These are phyloP conservation scores for Labrus mixtus DNA, from an alignment of 2,113 vertebrate genomes.

Conservation along the genomic window DNA sequence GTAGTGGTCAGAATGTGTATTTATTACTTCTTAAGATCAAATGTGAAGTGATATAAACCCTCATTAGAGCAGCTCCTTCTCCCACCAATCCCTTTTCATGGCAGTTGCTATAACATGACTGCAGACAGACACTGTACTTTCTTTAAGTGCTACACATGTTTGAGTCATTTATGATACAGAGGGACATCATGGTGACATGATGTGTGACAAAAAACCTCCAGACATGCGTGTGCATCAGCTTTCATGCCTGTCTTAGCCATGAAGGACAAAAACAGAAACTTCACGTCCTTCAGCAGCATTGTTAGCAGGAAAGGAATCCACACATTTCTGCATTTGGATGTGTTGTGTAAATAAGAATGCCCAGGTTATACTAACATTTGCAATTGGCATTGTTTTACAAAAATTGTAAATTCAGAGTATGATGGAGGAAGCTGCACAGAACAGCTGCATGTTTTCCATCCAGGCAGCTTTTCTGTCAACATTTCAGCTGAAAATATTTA, in stretches of 20 bases:
- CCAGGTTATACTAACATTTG: not conserved
- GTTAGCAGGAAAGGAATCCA: not conserved
- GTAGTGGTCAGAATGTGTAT: not conserved
- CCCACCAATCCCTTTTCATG: not conserved
- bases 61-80: not conserved
- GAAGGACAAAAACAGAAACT: not conserved
- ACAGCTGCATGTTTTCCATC: conserved; percentile 41
- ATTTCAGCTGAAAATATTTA: conserved; percentile 56
- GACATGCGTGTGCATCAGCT: conserved; percentile 6
- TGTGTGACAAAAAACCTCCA: conserved; percentile 30
- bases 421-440: conserved; percentile 8
- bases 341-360: not conserved
- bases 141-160: conserved; percentile 10
- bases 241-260: not conserved
- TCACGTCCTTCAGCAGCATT: not conserved
- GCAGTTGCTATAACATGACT: conserved; percentile 12
- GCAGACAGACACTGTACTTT: conserved; percentile 11
- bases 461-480: conserved; percentile 51
- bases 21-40: no score
- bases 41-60: not conserved
- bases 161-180: conserved; percentile 39
- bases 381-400: conserved; percentile 11
- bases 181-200: conserved; percentile 9
- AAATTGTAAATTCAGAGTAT: conserved; percentile 16
- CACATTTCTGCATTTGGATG: not conserved